Evolutionary conservation across 2,888 invertebrate species (phyloP), one percentile per base, ranked within the genome.

Genomic region (Alitta virens): DNA sequence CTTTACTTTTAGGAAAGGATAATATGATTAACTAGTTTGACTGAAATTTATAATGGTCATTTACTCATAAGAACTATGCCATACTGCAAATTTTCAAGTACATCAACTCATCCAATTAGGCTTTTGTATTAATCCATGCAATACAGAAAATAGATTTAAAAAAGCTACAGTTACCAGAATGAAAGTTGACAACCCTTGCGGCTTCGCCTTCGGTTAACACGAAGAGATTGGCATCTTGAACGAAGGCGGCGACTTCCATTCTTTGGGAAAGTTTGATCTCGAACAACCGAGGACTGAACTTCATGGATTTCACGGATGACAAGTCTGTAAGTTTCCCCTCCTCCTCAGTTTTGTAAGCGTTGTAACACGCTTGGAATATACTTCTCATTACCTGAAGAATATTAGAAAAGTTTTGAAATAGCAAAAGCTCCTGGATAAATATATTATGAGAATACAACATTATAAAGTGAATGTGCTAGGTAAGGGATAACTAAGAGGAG

Each of bases 291-390:
- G 79, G 78, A 64, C 76, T 78, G 67, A 78, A 78, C 63, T 75
- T 76, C 73, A 80, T 73, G 61, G 72, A 71, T 60, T 74, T 74
- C 16, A 78, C 63, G 25, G 76, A 74, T 51, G 71, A 69, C 1
- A 72, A 68, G 58, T 79, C 79, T 25, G 74, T 72, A 1, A 79
- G 62, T 12, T 68, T 63, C 3, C 71, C 56, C 63, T 79, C 79
- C 0, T 65, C 60, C 0, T 72, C 67, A 2, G 67, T 56, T 59
- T 76, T 77, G 69, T 77, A 79, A 3, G 73, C 72, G 67, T 79
- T 79, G 70, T 74, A 79, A 64, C 79, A 79, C 62, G 75, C 76
- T 38, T 75, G 66, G 66, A 79, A 78, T 62, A 79, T 75, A 65
- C 76, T 78, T 18, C 78, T 65, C 78, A 79, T 79, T 73, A 79